Base-by-base conservation (phyloP, 2,888 invertebrate species). In the Cheilosia vulpina region DNA sequence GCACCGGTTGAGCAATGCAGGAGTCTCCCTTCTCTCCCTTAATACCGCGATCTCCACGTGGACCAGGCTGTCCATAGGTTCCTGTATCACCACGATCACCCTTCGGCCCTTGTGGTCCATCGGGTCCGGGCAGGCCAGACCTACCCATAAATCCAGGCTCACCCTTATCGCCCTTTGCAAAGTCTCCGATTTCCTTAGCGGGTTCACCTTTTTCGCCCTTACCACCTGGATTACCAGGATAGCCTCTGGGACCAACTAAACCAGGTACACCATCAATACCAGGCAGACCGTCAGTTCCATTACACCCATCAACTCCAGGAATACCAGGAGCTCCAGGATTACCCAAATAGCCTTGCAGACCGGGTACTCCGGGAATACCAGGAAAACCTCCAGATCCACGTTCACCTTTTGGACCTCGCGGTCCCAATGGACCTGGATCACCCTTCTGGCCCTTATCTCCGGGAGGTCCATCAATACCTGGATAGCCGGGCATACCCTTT, bases 271-370 rank as follows among this genome's bases (percentile, higher is more conserved):
- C 98, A 58, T 93, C 91, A 31, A 93, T 87, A 80, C 98, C 98
- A 50, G 96, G 94, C 53, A 94, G 92, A 87, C 98, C 98, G 92
- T 98, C 98, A 69, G 98, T 97, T 89, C 99, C 99, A 90, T 99
- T 98, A 90, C 99, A 99, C 11, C 99, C 99, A 90, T 99, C 98
- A 89, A 96, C 93, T 66, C 99, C 99, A 50, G 96, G 95, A 53
- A 94, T 93, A 88, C 98, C 98, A n/a, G 96, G 93, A 0, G 93
- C 89, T 63, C 98, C 97, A 0, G 94, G 88, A 73, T 89, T 89
- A 11, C 92, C 92, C 17, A 89, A 83, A 55, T 90, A 78, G 24
- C 92, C 92, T 55, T 90, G 91, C n/a, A 91, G 81, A 53, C 92
- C 94, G 5, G 93, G 91, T 0, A 93, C 94, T 85, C 97, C 97